Base-by-base conservation (phyloP, 2,797 vertebrate species). In the Amazona finschi region DNA sequence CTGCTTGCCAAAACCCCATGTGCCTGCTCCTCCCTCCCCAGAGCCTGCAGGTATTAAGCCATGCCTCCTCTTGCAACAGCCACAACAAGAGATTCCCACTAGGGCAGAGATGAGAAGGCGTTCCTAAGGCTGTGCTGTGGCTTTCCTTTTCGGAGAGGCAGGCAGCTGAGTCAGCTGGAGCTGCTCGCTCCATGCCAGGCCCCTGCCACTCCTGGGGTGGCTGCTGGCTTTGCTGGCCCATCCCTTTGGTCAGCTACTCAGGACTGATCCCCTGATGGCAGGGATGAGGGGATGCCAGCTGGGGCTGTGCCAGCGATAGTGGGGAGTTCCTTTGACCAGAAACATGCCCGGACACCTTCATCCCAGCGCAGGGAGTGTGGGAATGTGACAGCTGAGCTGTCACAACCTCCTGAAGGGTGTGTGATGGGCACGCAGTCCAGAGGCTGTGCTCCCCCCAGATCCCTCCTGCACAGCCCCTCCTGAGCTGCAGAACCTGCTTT, bases 201-300 rank as follows among this genome's bases (percentile, higher is more conserved):
- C 30, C 46, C 38, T 12, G 49, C 36, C 3, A 0, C 39, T 71
- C 31, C 74, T 2, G 1, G 0, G 66, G 25, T 11, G 33, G 16
- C 64, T 61, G 30, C 20, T 1, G 6, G 58, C 64, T 58, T 12
- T 5, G 22, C 65, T 50, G 41, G 18, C 66, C 83, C 70, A 6
- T 28, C 30, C 30, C 67, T 58, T 8, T 0, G 21, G 8, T 25
- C 60, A 6, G 2, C 76, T 2, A 0, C 11, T 10, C 30, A 11
- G 8, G 52, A 2, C 58, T 4, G 62, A 1, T 15, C 3, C 20
- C 1, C 3, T 0, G 69, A 2, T 1, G 46, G 5, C 4, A 69
- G 38, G 18, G 38, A 7, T 4, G 27, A 4, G 22, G 47, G 55
- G 55, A 31, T 20, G 31, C 1, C 44, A 2, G 2, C 28, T 2